Base-by-base conservation (phyloP, 1,140 invertebrate genomes). In the Portunus trituberculatus region DNA sequence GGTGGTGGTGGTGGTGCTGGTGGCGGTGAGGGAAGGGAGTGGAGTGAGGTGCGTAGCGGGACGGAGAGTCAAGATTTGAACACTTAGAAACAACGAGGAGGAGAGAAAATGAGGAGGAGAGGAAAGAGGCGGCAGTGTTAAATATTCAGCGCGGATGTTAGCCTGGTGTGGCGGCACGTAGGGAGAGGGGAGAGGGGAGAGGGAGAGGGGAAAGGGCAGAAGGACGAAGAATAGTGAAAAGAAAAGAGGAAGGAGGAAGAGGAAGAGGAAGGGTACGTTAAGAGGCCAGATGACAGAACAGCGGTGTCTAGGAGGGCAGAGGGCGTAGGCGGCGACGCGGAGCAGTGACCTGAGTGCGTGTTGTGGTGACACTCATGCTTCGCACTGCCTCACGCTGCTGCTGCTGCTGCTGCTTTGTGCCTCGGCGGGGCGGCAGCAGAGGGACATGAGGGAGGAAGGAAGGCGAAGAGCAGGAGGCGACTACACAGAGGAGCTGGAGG, bases 341-440 rank as follows among this genome's bases (percentile, higher is more conserved):
- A 76, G 48, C 52, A 59, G 31, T 76, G 52, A 91, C 29, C n/a
- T 29, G 67, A n/a, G 67, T n/a, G 67, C 20, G 67, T 76, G 67
- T 32, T 14, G 52, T 32, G 31, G 29, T 52, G 28, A 20, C 90
- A 76, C 90, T 31, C 90, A 91, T 91, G 67, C 29, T 91, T 91
- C 90, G 67, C 52, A 25, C 52, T 32, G 31, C 48, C 67, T 76
- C 67, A 76, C 67, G 67, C 16, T n/a, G 67, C 67, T 76, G 67
- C 67, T 76, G 67, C 20, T n/a, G 86, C 7, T 76, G 67, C 67
- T 76, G 67, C 67, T n/a, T 0, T 25, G 20, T 46, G 46, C 90
- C 31, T 76, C 52, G 25, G 52, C 59, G 52, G 14, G 84, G n/a
- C 46, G 31, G 52, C 48, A 10, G 52, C 39, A 4, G 52, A 31